Evolutionary conservation across 2,113 vertebrate species (phyloP), one percentile per base, ranked within the genome.

Genomic region (Lycaon pictus): DNA sequence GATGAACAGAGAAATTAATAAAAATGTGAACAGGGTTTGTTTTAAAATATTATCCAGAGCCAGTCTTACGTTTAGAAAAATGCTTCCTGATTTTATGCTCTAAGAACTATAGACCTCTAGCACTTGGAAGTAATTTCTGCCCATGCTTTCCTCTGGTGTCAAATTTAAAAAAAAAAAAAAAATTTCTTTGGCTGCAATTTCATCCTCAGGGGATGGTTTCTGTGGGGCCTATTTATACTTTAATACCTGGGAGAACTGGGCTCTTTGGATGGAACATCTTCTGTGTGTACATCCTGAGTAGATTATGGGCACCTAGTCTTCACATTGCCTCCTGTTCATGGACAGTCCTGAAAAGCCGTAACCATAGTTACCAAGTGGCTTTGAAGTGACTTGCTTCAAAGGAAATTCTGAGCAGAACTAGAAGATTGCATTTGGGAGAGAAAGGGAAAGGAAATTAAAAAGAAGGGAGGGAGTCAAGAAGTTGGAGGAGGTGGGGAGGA

Each of bases 361-460:
- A 83, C 86, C 74, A 93, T 95, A 58, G 90, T 90, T 93, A 95
- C 86, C 20, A 27, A 95, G 37, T 76, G 53, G 74, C 58, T 93
- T 83, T 87, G 27, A 69, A 93, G 86, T 90, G 93, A 82, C 83
- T 92, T 95, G 11, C n/a, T 97, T 82, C 12, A 65, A 76, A 90
- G 51, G 80, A 93, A 96, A 90, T 60, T 84, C 58, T 76, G 56
- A 84, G 32, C 11, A 4, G 56, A 93, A 81, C 25, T 20, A 63
- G 63, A 87, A 86, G 79, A 65, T 77, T 65, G 19, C 19, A 65
- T 58, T 88, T 74, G 82, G 82, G 51, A 88, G 23, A 81, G 20
- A 88, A 80, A 69, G 16, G 43, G 72, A 86, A 72, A 90, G 79
- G 32, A 85, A 89, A 90, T 80, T 95, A 43, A 86, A 95, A 71